Percentiles rank a stretch among this genome's conserved stretches.
These are phyloP conservation scores for Diabrotica balteata DNA, from an alignment of 2,888 invertebrate genomes.

Conservation along the genomic window DNA sequence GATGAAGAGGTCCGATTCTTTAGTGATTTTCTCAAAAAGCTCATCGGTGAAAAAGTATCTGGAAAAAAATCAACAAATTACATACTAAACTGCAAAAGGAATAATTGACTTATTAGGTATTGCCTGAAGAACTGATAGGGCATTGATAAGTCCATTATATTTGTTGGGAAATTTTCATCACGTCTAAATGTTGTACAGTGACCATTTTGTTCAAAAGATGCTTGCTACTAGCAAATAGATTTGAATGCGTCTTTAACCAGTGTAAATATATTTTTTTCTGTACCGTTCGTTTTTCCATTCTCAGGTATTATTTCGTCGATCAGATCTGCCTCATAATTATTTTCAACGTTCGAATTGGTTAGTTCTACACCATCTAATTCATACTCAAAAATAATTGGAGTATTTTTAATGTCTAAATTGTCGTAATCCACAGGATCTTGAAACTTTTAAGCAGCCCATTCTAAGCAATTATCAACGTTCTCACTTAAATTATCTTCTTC, in stretches of 20 bases:
- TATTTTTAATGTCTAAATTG: not conserved
- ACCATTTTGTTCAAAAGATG: not conserved
- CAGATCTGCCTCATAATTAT: not conserved
- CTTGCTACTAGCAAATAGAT: not conserved
- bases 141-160: too few relatives aligned
- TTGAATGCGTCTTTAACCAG: not conserved
- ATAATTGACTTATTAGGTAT: too few relatives aligned
- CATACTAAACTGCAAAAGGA: too few relatives aligned
- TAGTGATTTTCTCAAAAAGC: too few relatives aligned
- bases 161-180: too few relatives aligned
- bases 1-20: too few relatives aligned
- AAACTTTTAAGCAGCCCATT: conserved; percentile 13
- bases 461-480: conserved; percentile 6
- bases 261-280: not conserved
- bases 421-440: not conserved
- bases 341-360: not conserved
- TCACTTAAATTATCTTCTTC: conserved; percentile 12
- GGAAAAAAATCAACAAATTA: too few relatives aligned
- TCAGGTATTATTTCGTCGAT: not conserved
- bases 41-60: too few relatives aligned
- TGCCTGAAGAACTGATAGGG: too few relatives aligned
- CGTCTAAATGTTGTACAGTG: not conserved
- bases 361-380: not conserved
- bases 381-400: too few relatives aligned
- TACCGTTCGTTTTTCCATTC: not conserved